These are phyloP conservation scores for Pachyseris speciosa DNA, from an alignment of 64 coral and sea anemone species.

Conservation along the genomic window DNA sequence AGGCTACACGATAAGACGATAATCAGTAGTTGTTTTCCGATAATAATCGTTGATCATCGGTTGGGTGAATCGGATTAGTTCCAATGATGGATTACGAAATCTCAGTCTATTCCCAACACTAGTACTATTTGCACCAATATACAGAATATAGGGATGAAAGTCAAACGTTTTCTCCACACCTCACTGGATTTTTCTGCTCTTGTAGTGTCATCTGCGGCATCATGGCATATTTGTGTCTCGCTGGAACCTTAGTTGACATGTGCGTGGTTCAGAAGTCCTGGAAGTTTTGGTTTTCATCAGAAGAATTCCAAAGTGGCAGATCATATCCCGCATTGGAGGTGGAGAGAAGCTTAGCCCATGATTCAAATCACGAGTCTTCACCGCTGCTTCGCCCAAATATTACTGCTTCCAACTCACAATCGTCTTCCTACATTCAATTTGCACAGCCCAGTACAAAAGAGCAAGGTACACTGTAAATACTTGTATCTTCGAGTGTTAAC, in stretches of 20 bases:
- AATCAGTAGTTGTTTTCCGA: no score
- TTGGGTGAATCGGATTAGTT: no score
- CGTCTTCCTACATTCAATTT: not conserved
- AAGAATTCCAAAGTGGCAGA: not conserved
- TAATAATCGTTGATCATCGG: no score
- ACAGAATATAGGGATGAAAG: not conserved
- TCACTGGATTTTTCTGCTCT: not conserved
- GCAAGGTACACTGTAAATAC: no score
- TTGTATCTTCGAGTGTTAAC: no score
- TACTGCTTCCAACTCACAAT: not conserved
- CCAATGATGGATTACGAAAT: no score
- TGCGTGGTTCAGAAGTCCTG: not conserved
- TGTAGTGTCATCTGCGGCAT: conserved; percentile 2
- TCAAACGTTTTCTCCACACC: not conserved
- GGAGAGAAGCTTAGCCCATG: no score
- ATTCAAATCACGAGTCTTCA: not conserved
- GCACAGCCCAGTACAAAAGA: not conserved
- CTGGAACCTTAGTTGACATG: conserved; percentile 9
- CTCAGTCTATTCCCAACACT: no score
- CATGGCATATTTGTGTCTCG: not conserved
- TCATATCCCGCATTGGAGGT: not conserved
- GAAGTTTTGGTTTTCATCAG: conserved; percentile 11
- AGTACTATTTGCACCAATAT: no score
- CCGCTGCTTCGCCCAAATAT: not conserved
- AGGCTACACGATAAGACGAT: no score